These are phyloP conservation scores for Athrips mouffetella DNA, from an alignment of 2,888 invertebrate genomes.

Conservation along the genomic window DNA sequence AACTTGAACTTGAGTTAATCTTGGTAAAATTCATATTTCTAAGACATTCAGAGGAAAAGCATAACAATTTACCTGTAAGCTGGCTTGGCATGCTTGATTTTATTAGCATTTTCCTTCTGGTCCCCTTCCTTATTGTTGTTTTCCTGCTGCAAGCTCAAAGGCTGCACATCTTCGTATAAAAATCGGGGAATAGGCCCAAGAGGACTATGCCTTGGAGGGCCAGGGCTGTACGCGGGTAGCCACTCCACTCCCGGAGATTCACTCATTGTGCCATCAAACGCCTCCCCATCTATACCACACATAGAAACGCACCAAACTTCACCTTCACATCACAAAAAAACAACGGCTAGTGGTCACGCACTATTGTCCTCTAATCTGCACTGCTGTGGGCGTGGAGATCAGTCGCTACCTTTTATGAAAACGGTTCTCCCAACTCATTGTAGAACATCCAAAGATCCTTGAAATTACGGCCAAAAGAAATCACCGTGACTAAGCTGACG, in stretches of 20 bases:
- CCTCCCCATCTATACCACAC: slow-evolving; percentile 38
- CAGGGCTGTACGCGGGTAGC: slow-evolving; percentile 74
- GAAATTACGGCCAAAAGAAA: slow-evolving; percentile 59
- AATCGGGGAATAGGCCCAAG: slow-evolving; percentile 70
- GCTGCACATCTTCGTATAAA: slow-evolving; percentile 71
- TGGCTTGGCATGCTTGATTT: slow-evolving; percentile 77
- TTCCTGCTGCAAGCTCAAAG: slow-evolving; percentile 59
- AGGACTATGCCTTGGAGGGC: slow-evolving; percentile 72
- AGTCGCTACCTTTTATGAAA: slow-evolving; percentile 66
- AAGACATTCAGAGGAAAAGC: slow-evolving; percentile 37
- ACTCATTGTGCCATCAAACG: slow-evolving; percentile 67
- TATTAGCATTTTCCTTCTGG: slow-evolving; percentile 65
- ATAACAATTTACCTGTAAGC: slow-evolving; percentile 70
- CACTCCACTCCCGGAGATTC: slow-evolving; percentile 76
- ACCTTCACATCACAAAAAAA: slow-evolving; percentile 29
- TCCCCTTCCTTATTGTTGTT: slow-evolving; percentile 70
- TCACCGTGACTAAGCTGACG: slow-evolving; percentile 41
- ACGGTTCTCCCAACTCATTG: slow-evolving; percentile 60
- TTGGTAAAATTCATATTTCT: too few species aligned
- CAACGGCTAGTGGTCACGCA: slow-evolving; percentile 29
- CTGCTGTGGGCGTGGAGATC: slow-evolving; percentile 51
- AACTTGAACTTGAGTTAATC: too few species aligned
- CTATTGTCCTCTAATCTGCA: slow-evolving; percentile 30
- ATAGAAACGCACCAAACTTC: slow-evolving; percentile 30
- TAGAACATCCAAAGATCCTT: slow-evolving; percentile 69